phyloP scores from a whole-genome alignment of 2,113 vertebrate genomes.

The Centropristis striata region DNA sequence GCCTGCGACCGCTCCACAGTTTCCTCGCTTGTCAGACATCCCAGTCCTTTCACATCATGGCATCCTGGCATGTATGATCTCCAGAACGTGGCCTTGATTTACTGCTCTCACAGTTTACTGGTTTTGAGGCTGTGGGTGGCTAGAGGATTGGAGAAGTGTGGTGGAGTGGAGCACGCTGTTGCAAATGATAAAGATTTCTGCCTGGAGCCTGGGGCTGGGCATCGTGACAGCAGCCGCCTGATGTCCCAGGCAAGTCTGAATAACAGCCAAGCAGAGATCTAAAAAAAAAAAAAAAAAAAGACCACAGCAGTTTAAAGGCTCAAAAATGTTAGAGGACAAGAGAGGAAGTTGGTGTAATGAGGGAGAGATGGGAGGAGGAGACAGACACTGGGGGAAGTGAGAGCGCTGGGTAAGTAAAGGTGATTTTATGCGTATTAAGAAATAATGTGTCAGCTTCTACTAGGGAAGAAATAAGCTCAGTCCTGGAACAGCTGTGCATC shows the following conservation, averaged over 20 bases:
- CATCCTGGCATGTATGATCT: background rate
- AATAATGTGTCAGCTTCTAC: slow-evolving; percentile 12
- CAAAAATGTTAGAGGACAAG: background rate
- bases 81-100: slow-evolving; percentile 19
- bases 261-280: slow-evolving; percentile 26
- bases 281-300: background rate
- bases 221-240: slow-evolving; percentile 44
- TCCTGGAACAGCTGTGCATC: slow-evolving; percentile 18
- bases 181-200: slow-evolving; percentile 52
- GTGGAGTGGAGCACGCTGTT: slow-evolving; percentile 10
- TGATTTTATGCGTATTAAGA: background rate
- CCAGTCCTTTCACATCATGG: background rate
- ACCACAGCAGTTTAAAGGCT: slow-evolving; percentile 19
- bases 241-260: slow-evolving; percentile 34
- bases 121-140: slow-evolving; percentile 37
- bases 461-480: slow-evolving; percentile 12
- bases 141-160: slow-evolving; percentile 9
- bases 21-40: background rate
- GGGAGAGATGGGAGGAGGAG: background rate
- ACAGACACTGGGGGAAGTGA: background rate
- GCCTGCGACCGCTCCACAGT: background rate
- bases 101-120: background rate
- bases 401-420: background rate
- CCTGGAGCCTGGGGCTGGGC: slow-evolving; percentile 43
- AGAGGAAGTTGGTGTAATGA: background rate